phyloP scores from a whole-genome alignment of 2,113 vertebrate genomes.

The Podarcis muralis region DNA sequence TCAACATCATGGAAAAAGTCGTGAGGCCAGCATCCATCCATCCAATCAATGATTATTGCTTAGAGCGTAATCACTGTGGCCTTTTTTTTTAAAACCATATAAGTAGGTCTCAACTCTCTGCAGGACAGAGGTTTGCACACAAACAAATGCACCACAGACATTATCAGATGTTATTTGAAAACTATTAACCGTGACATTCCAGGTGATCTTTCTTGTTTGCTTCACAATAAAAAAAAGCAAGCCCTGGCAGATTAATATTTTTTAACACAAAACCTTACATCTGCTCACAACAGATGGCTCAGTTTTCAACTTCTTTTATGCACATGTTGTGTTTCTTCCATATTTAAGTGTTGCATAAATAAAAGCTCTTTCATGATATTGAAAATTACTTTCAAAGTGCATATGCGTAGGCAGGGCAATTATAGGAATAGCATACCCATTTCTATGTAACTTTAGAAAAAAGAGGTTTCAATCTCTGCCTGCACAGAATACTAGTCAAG shows the following conservation, averaged over 20 bases:
- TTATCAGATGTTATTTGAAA: constrained; percentile 41
- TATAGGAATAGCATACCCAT: background rate
- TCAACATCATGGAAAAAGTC: constrained; percentile 62
- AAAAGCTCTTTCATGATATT: background rate
- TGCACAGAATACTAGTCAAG: background rate
- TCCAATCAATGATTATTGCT: constrained; percentile 53
- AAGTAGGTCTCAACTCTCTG: constrained; percentile 16
- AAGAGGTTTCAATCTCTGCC: background rate
- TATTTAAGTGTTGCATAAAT: constrained; percentile 5
- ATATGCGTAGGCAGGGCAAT: background rate
- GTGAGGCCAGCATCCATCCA: constrained; percentile 40
- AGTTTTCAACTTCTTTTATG: constrained; percentile 5
- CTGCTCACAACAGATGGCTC: constrained; percentile 40
- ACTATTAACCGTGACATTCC: constrained; percentile 32
- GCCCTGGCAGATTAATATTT: constrained; percentile 24
- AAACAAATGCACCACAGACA: constrained; percentile 8
- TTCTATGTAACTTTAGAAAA: background rate
- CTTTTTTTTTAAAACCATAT: background rate
- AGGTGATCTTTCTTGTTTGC: constrained; percentile 1
- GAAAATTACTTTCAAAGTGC: background rate
- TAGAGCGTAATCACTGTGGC: background rate
- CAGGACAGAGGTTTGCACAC: constrained; percentile 21
- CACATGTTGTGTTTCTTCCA: constrained; percentile 5
- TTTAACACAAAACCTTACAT: constrained; percentile 4
- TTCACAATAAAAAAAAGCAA: background rate